A percentile compares a stretch with the other conserved stretches of the same genome.
Conservation (phyloP, 2,888 invertebrate species). For the Plemyria rubiginata region DNA sequence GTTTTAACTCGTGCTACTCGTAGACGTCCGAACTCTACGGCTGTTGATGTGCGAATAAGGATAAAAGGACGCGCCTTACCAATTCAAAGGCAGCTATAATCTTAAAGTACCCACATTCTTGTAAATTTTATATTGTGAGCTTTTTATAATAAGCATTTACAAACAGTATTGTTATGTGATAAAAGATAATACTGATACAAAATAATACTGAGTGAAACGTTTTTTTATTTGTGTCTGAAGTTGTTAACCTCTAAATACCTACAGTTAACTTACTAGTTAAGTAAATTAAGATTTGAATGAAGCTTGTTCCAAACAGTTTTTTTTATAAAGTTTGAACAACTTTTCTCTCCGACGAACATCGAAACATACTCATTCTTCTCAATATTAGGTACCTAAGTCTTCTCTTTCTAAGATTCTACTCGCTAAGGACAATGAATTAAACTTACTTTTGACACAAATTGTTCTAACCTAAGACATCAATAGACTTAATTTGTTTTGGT, state of each 20-base stretch:
- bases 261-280: conserved; percentile 52
- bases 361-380: conserved; percentile 37
- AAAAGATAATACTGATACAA: conserved; percentile 38
- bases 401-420: conserved; percentile 38
- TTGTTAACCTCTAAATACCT: conserved; percentile 42
- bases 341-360: conserved; percentile 39
- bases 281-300: conserved; percentile 56
- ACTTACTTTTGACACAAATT: conserved; percentile 28
- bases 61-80: conserved; percentile 42
- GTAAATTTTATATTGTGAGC: conserved; percentile 71
- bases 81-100: conserved; percentile 57
- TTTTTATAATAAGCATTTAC: conserved; percentile 70
- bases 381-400: conserved; percentile 30
- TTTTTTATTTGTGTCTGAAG: conserved; percentile 38
- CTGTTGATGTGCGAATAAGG: conserved; percentile 60
- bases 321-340: conserved; percentile 52
- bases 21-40: conserved; percentile 61
- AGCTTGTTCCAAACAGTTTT: conserved; percentile 69
- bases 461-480: conserved; percentile 12
- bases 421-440: conserved; percentile 36
- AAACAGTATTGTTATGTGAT: conserved; percentile 62
- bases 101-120: conserved; percentile 55
- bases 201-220: conserved; percentile 42
- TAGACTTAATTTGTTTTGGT: conserved; percentile 27
- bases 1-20: conserved; percentile 50